Base-by-base conservation (phyloP, 1,140 invertebrate species). In the Macrobrachium rosenbergii region DNA sequence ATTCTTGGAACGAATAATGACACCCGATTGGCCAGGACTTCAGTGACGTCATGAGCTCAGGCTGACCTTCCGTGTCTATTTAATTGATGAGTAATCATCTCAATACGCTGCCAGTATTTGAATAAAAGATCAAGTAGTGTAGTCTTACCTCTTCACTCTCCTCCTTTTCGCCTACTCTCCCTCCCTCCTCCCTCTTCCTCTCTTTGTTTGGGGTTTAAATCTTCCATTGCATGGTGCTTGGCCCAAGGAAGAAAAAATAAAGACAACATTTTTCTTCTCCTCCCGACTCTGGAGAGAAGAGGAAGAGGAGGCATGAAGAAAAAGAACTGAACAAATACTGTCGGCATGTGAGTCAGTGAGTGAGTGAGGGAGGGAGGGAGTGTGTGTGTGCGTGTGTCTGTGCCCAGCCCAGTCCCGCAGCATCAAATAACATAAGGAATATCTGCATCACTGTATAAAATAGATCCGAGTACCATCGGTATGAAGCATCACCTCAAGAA, bases 61-160 rank as follows among this genome's bases (percentile, higher is more conserved):
- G 59, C 75, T 83, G 82, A 83, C 82, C 82, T 83, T 83, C 82
- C 59, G 73, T 75, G 82, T 76, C 76, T 84, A 75, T 60, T 77
- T 84, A 84, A 84, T 84, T 84, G 83, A 84, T 78, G 75, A 84
- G 83, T 84, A 84, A 84, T 84, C 83, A 84, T 84, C 83, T 84
- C 83, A 84, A 84, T 84, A 84, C 83, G 83, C 63, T 84, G 52
- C 77, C 83, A 77, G 62, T 77, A 75, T 84, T 84, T 84, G 83
- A 76, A 84, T 84, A 84, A 84, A 78, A 78, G 83, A 84, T 75
- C 76, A 76, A 84, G 83, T 84, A 84, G 77, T 84, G 83, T 84
- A 77, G 83, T 77, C 83, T 67, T 23, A 78, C 73, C 83, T 64
- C 83, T 84, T 84, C 83, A 84, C 23, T 23, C 23, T 67, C 23